Conservation (phyloP, 2,113 vertebrate species). For the Sakesphorus luctuosus region DNA sequence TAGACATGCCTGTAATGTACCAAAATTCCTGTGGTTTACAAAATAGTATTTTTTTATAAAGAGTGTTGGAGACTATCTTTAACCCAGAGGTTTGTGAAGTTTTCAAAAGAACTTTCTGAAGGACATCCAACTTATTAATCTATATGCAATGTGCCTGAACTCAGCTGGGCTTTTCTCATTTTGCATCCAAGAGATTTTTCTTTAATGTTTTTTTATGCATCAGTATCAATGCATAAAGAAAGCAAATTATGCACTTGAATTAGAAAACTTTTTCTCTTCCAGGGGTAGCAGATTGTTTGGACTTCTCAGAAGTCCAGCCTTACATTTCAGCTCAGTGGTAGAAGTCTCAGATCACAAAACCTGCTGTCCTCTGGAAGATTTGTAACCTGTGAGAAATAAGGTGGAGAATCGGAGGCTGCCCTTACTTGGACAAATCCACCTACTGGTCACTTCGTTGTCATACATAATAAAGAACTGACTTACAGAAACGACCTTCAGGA, state of each 20-base stretch:
- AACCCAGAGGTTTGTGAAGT: background rate
- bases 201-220: conserved; percentile 1
- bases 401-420: background rate
- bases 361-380: background rate
- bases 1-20: background rate
- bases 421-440: background rate
- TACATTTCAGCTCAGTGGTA: background rate
- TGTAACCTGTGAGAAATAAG: background rate
- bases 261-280: conserved; percentile 9
- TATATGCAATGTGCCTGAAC: background rate
- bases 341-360: background rate
- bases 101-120: conserved; percentile 1
- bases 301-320: background rate
- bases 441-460: background rate
- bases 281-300: background rate
- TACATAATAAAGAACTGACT: background rate
- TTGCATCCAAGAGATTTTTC: background rate
- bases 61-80: background rate
- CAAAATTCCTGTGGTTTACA: background rate
- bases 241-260: background rate
- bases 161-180: conserved; percentile 27
- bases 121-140: conserved; percentile 30
- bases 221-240: background rate
- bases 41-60: background rate
- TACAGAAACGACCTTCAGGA: background rate